phyloP scores from a whole-genome alignment of 2,797 vertebrate species.

The Glyptemys insculpta region DNA sequence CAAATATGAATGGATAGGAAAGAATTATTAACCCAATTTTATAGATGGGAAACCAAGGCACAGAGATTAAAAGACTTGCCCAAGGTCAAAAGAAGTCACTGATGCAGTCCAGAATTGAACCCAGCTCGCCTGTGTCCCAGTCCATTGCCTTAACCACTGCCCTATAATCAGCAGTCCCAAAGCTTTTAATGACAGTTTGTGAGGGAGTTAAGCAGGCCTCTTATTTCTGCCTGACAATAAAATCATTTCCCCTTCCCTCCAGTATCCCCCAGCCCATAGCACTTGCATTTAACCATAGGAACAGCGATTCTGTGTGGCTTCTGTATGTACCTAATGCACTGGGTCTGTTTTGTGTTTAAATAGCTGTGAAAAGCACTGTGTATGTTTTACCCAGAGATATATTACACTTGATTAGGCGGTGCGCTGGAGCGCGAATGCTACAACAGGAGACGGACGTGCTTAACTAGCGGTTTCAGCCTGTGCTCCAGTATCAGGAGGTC shows the following conservation, averaged over 20 bases:
- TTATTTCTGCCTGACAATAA: not conserved
- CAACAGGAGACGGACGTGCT: constrained; percentile 69
- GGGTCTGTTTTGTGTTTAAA: constrained; percentile 66
- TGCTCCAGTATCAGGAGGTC: constrained; percentile 68
- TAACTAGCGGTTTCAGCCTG: constrained; percentile 63
- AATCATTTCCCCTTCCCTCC: constrained; percentile 20
- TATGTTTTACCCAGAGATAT: constrained; percentile 74
- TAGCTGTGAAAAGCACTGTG: constrained; percentile 75
- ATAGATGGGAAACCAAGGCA: not conserved
- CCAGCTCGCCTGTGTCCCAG: fast-evolving
- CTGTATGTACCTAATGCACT: not conserved
- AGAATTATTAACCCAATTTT: not conserved
- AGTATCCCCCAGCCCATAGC: not conserved
- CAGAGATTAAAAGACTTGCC: fast-evolving
- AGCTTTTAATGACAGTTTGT: not conserved
- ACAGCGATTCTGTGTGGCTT: not conserved
- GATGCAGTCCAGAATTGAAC: not conserved
- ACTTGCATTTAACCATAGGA: not conserved
- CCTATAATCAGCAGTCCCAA: not conserved
- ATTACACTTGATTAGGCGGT: constrained; percentile 76
- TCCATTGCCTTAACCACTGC: fast-evolving
- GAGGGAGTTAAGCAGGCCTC: not conserved
- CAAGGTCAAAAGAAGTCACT: not conserved
- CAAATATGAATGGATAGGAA: not conserved
- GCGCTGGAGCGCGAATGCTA: constrained; percentile 72